Conservation (phyloP, 2,113 vertebrate genomes). For the Anseranas semipalmata region DNA sequence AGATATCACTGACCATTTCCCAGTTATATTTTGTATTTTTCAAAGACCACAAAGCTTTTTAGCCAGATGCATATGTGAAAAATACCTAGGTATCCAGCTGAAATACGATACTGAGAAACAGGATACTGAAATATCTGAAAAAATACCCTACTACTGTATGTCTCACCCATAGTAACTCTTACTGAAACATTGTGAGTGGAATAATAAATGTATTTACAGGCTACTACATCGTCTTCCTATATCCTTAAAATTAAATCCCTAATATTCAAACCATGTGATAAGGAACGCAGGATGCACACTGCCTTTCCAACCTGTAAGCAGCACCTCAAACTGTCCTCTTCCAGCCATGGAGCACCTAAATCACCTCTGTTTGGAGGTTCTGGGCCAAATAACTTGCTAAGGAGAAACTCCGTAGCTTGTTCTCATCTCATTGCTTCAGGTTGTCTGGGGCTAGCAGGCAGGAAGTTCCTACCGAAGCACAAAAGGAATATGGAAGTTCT, state of each 20-base stretch:
- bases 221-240: neutral
- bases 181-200: neutral
- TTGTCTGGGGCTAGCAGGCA: neutral
- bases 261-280: neutral
- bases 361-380: neutral
- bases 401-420: neutral
- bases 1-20: neutral
- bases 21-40: neutral
- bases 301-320: neutral
- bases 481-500: neutral
- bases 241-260: neutral
- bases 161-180: neutral
- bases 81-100: neutral
- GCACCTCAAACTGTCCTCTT: neutral
- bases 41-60: neutral
- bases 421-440: neutral
- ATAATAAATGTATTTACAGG: neutral
- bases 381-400: neutral
- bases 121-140: neutral
- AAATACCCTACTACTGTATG: neutral
- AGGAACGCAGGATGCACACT: neutral
- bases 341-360: neutral
- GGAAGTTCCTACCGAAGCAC: neutral
- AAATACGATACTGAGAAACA: neutral
- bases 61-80: neutral